A percentile compares a stretch with the other conserved stretches of the same genome.
Evolutionary conservation across 2,888 invertebrate species (phyloP).

Genomic region (Eucera pruinosa): DNA sequence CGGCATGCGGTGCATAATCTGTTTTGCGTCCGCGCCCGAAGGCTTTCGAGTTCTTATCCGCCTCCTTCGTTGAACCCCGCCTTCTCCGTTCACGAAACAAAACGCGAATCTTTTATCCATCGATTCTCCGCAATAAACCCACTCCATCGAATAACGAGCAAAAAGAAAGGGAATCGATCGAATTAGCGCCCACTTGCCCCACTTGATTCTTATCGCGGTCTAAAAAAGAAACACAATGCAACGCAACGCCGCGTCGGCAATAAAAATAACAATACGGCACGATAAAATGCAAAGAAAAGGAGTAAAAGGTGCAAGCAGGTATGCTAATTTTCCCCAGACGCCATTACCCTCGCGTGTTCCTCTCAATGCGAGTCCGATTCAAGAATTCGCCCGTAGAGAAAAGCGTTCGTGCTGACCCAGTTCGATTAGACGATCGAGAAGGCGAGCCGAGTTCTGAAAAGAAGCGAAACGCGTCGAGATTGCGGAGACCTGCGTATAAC

Average conservation of each 20-base stretch:
- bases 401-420: slow-evolving; percentile 24
- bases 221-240: neutral
- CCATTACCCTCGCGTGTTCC: slow-evolving; percentile 39
- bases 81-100: neutral
- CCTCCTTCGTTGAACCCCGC: neutral
- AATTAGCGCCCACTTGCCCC: neutral
- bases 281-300: neutral
- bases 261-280: slow-evolving; percentile 6
- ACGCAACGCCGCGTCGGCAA: no score
- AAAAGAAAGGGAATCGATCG: neutral
- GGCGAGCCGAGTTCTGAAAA: slow-evolving; percentile 3
- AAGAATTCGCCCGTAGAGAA: neutral
- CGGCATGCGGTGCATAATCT: slow-evolving; percentile 71
- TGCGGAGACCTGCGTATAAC: neutral
- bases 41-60: slow-evolving; percentile 45
- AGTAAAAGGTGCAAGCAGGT: neutral
- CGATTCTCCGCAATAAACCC: no score
- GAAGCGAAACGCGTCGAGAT: slow-evolving; percentile 13
- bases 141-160: no score
- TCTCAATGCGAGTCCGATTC: slow-evolving; percentile 22
- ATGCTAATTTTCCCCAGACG: slow-evolving; percentile 39
- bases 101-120: neutral
- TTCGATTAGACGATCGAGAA: slow-evolving; percentile 35
- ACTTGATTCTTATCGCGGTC: neutral
- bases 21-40: slow-evolving; percentile 55